Percentiles rank a stretch among this genome's conserved stretches.
These are phyloP conservation scores for Clytia hemisphaerica DNA, from an alignment of 30 jellyfish, hydroid and myxozoan species.

Conservation along the genomic window DNA sequence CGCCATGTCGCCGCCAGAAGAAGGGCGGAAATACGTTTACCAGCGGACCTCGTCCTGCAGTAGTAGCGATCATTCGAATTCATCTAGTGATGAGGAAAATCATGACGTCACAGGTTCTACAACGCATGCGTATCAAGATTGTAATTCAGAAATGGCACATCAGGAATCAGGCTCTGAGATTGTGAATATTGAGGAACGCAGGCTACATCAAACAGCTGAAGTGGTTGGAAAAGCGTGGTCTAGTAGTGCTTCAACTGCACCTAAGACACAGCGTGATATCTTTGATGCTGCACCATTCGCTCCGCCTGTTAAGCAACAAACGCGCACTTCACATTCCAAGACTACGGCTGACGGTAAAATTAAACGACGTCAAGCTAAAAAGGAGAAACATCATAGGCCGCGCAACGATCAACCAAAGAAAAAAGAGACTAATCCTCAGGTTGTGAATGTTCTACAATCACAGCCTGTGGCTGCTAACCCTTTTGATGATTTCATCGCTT, in stretches of 20 bases:
- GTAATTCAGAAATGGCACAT: background rate
- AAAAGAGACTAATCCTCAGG: background rate
- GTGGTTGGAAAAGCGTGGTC: constrained; percentile 8
- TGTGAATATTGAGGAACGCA: constrained; percentile 5
- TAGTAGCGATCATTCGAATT: constrained; percentile 38
- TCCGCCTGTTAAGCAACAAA: background rate
- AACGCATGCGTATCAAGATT: constrained; percentile 15
- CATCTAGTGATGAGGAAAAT: constrained; percentile 40
- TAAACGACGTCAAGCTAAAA: background rate
- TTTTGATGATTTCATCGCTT: background rate
- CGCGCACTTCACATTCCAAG: background rate
- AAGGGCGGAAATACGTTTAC: constrained; percentile 53
- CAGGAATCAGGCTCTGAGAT: constrained; percentile 5
- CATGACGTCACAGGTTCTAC: constrained; percentile 20
- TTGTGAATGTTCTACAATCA: background rate
- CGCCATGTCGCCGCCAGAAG: constrained; percentile 38
- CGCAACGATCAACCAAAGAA: background rate
- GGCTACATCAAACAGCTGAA: background rate
- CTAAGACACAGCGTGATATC: constrained; percentile 29
- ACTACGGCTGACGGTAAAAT: background rate
- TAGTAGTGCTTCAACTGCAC: background rate
- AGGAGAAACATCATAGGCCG: background rate
- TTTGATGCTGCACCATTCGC: constrained; percentile 94
- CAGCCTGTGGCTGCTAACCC: no score
- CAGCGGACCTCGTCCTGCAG: constrained; percentile 90